Percentiles rank a stretch among this genome's conserved stretches.
These are phyloP conservation scores for Parnassius apollo DNA, from an alignment of 2,888 invertebrate species.

Conservation along the genomic window DNA sequence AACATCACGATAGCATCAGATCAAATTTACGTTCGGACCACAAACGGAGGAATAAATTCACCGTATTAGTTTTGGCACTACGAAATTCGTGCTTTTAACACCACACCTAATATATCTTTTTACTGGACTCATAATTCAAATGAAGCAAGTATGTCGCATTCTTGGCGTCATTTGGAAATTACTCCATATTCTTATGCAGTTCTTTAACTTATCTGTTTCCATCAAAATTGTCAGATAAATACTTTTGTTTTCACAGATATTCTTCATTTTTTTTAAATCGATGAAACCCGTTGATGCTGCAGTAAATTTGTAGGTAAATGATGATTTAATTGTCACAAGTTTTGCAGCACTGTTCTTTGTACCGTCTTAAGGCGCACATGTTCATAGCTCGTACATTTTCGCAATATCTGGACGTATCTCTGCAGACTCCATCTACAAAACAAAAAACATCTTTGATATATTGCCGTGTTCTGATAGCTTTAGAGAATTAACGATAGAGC, in stretches of 20 bases:
- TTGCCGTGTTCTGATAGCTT: too few species aligned
- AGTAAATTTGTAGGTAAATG: neutral
- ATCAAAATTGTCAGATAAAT: too few species aligned
- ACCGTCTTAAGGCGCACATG: conserved; percentile 91
- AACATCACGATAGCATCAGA: neutral
- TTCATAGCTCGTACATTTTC: conserved; percentile 93
- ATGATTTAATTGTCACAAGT: conserved; percentile 81
- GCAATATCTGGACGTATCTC: conserved; percentile 91
- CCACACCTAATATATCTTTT: neutral
- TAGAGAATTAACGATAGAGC: too few species aligned
- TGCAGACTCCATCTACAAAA: conserved; percentile 84
- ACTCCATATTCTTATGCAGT: too few species aligned
- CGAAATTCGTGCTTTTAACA: too few species aligned
- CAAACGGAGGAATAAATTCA: neutral
- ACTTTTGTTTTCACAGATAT: neutral
- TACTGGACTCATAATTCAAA: neutral
- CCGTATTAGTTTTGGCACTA: too few species aligned
- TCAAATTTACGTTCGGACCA: neutral
- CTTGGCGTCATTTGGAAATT: too few species aligned
- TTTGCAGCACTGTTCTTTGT: conserved; percentile 93
- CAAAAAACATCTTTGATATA: conserved; percentile 21
- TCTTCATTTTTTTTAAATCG: neutral
- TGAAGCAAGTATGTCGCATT: too few species aligned
- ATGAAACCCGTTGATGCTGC: neutral
- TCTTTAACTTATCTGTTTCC: too few species aligned